Conservation (phyloP, 1,140 invertebrate genomes). For the Atta colombica region DNA sequence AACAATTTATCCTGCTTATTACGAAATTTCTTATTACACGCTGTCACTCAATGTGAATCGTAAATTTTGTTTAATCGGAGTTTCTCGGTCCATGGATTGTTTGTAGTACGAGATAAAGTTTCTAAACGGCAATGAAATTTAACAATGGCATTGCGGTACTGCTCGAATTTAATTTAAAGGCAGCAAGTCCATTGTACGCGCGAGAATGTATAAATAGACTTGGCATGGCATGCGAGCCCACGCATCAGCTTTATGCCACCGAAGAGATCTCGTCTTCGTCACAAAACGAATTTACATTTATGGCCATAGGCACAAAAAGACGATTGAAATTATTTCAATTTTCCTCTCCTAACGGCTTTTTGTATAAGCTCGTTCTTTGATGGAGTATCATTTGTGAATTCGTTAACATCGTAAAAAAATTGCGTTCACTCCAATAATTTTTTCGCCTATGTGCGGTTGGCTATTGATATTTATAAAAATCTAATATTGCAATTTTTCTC, state of each 20-base stretch:
- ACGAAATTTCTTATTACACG: neutral
- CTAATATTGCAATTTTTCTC: neutral
- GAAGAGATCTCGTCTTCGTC: slow-evolving; percentile 46
- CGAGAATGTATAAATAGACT: slow-evolving; percentile 71
- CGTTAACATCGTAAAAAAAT: slow-evolving; percentile 4
- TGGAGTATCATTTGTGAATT: slow-evolving; percentile 7
- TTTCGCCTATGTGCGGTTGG: neutral
- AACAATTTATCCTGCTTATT: slow-evolving; percentile 28
- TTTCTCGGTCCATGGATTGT: slow-evolving; percentile 39
- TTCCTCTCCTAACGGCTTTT: slow-evolving; percentile 23
- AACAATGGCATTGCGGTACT: slow-evolving; percentile 74
- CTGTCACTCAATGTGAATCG: neutral
- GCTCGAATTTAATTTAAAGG: slow-evolving; percentile 76
- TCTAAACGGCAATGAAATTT: slow-evolving; percentile 65
- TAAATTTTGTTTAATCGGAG: slow-evolving; percentile 10
- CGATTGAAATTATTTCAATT: slow-evolving; percentile 60
- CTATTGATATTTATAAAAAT: neutral
- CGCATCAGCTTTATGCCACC: slow-evolving; percentile 68
- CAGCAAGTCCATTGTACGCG: slow-evolving; percentile 68
- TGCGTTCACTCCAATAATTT: neutral
- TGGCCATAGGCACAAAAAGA: slow-evolving; percentile 31
- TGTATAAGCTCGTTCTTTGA: neutral
- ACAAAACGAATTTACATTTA: slow-evolving; percentile 72
- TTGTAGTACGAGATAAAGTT: slow-evolving; percentile 42
- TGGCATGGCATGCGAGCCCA: slow-evolving; percentile 64